Percentiles rank a stretch among this genome's conserved stretches.
phyloP scores from a whole-genome alignment of 2,888 invertebrate genomes.

The Antitype chi region DNA sequence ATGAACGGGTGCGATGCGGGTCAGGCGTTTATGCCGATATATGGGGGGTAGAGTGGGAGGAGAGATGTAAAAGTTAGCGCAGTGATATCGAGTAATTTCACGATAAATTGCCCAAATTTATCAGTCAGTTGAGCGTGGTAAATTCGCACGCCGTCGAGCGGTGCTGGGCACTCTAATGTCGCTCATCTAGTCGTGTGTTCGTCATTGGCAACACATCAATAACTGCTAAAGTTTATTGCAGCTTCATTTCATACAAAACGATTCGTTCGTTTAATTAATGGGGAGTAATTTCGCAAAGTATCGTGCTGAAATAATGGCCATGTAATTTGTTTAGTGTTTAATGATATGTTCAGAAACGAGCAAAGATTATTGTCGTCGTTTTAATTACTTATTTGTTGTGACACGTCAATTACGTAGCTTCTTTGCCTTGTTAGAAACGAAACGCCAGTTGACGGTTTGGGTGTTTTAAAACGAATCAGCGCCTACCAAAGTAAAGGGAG shows the following conservation, averaged over 20 bases:
- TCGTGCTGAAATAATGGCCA: constrained; percentile 11
- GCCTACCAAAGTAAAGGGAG: no score
- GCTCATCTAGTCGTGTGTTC: constrained; percentile 70
- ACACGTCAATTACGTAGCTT: neutral
- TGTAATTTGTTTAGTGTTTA: constrained; percentile 16
- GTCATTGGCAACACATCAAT: constrained; percentile 71
- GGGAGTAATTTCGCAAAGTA: constrained; percentile 22
- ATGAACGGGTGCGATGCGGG: constrained; percentile 37
- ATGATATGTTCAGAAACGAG: neutral
- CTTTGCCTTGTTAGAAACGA: neutral
- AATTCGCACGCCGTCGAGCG: constrained; percentile 71
- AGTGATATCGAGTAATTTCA: constrained; percentile 79
- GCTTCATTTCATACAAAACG: constrained; percentile 26
- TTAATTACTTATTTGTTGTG: constrained; percentile 8
- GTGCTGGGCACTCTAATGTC: constrained; percentile 63
- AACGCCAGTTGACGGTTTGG: no score
- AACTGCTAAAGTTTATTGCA: constrained; percentile 23
- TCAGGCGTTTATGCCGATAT: constrained; percentile 58
- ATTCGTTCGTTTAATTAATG: constrained; percentile 34
- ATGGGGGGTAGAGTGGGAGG: constrained; percentile 46
- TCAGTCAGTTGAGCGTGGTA: constrained; percentile 79
- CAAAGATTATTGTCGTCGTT: constrained; percentile 3
- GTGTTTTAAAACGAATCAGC: no score
- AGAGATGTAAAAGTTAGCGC: constrained; percentile 68
- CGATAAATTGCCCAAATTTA: constrained; percentile 81